Evolutionary conservation across 2,113 vertebrate species (phyloP).

Genomic region (Alectura lathami): DNA sequence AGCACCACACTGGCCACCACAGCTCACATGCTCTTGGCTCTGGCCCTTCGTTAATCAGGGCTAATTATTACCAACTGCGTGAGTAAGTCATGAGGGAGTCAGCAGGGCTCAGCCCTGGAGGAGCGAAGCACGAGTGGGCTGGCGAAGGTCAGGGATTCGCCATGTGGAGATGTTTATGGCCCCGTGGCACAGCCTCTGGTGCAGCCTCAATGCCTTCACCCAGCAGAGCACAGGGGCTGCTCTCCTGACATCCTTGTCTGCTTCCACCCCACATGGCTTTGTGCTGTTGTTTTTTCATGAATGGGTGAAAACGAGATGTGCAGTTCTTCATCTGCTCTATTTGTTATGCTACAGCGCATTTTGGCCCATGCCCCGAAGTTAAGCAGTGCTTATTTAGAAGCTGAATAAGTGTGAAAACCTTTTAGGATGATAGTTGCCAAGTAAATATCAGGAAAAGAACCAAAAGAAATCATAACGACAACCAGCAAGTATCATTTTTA

Average conservation of each 20-base stretch:
- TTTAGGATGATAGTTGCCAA: slow-evolving; percentile 6
- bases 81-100: not conserved
- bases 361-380: slow-evolving; percentile 38
- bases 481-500: slow-evolving; percentile 33
- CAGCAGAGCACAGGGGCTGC: not conserved
- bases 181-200: not conserved
- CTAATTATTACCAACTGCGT: slow-evolving; percentile 47
- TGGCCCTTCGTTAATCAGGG: not conserved
- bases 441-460: slow-evolving; percentile 43
- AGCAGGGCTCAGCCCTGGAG: not conserved
- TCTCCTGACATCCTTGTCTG: not conserved
- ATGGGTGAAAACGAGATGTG: slow-evolving; percentile 24
- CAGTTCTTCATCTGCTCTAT: slow-evolving; percentile 27
- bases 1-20: not conserved
- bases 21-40: not conserved
- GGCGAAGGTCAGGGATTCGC: not conserved
- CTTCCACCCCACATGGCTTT: not conserved
- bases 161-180: not conserved
- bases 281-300: not conserved
- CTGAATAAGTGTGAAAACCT: slow-evolving; percentile 35
- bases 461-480: slow-evolving; percentile 11
- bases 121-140: not conserved
- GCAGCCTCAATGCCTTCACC: not conserved
- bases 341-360: slow-evolving; percentile 2
- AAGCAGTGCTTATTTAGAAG: slow-evolving; percentile 33